A percentile compares a stretch with the other conserved stretches of the same genome.
These are phyloP conservation scores for Druon quercuslanigerum DNA, from an alignment of 1,140 invertebrate genomes.

Conservation along the genomic window DNA sequence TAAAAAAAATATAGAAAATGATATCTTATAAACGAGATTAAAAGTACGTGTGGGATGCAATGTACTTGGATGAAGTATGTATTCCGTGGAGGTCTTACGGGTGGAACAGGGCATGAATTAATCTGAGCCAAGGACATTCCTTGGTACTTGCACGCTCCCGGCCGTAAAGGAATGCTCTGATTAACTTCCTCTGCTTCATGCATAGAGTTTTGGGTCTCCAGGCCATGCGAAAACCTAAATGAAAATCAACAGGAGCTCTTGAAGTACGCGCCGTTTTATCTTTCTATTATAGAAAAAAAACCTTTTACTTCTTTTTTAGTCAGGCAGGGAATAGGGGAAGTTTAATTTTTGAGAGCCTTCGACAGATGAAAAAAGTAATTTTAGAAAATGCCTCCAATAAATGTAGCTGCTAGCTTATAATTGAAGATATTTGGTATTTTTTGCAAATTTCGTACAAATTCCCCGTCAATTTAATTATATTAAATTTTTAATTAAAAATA, in stretches of 20 bases:
- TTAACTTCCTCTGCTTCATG: conserved; percentile 54
- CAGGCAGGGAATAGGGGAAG: too few relatives aligned
- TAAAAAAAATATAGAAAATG: too few relatives aligned
- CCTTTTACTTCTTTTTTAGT: conserved; percentile 47
- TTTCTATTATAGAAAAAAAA: conserved; percentile 54
- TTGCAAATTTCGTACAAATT: too few relatives aligned
- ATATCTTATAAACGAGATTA: not conserved
- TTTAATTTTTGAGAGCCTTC: too few relatives aligned
- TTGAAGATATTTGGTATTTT: too few relatives aligned
- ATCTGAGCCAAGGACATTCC: conserved; percentile 49
- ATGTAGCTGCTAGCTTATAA: too few relatives aligned
- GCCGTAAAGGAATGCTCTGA: conserved; percentile 62
- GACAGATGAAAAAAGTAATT: too few relatives aligned
- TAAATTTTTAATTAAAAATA: too few relatives aligned
- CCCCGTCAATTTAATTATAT: too few relatives aligned
- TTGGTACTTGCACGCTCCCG: conserved; percentile 48
- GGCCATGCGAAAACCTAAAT: conserved; percentile 45
- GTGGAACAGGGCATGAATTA: conserved; percentile 52
- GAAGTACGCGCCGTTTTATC: conserved; percentile 35
- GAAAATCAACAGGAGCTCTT: conserved; percentile 57
- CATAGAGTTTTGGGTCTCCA: conserved; percentile 37
- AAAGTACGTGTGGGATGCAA: not conserved
- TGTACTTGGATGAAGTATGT: not conserved
- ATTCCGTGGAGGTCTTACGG: conserved; percentile 33
- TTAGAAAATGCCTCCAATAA: too few relatives aligned